Percentiles rank a stretch among this genome's conserved stretches.
Conservation (phyloP, 2,113 vertebrate species). For the Merops nubicus region DNA sequence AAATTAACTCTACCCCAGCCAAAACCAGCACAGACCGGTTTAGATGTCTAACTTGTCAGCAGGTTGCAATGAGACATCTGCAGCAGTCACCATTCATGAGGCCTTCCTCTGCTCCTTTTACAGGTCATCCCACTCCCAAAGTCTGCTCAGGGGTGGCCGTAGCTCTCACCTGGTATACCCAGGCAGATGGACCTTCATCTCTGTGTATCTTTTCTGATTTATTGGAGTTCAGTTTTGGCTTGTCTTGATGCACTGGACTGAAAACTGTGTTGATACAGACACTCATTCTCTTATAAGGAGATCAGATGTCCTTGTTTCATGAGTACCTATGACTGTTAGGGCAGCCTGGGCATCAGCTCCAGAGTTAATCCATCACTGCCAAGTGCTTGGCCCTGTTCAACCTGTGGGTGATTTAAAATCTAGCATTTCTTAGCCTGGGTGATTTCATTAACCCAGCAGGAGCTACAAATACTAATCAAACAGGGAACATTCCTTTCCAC, state of each 20-base stretch:
- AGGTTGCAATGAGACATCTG: background rate
- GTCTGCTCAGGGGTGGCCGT: background rate
- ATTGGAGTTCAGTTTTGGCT: background rate
- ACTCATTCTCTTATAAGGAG: background rate
- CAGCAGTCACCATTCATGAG: background rate
- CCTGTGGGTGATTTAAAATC: background rate
- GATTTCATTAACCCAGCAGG: background rate
- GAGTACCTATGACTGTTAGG: background rate
- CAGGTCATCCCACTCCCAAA: background rate
- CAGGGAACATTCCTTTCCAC: background rate
- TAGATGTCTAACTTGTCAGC: background rate
- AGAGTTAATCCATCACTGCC: background rate
- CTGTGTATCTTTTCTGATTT: background rate
- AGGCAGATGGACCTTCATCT: background rate
- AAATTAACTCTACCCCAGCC: background rate
- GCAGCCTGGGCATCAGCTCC: background rate
- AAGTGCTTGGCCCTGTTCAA: background rate
- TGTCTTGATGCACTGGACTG: background rate
- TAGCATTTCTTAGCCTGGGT: background rate
- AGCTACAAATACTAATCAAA: background rate
- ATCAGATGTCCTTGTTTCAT: background rate
- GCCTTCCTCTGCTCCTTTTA: background rate
- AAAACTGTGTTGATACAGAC: background rate
- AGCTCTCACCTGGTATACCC: background rate
- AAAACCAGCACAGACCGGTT: background rate